Base-by-base conservation (phyloP, 2,797 vertebrate species). In the Arremon aurantiirostris region DNA sequence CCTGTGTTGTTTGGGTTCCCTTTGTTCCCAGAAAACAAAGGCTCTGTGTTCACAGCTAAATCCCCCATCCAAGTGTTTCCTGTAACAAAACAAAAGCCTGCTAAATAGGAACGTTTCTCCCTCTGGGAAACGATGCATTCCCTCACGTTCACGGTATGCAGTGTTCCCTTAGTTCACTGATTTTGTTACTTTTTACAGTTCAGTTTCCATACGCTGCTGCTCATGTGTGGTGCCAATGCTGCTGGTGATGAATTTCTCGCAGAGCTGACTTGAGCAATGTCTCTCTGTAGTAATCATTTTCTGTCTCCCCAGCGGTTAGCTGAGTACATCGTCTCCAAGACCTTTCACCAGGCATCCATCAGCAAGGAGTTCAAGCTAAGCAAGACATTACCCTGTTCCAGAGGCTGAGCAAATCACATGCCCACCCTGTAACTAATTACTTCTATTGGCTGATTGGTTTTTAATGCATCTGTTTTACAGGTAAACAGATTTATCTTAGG, bases 401-500 rank as follows among this genome's bases (percentile, higher is more conserved):
- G 88, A 93, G 70, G 35, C 82, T 91, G 66, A 94, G 82, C 80
- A 89, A 89, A 95, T 69, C 86, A 64, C 82, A 53, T 32, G 53
- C 84, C 68, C 77, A 14, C 8, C 7, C 72, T 81, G 79, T 72
- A 97, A 95, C 88, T 96, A 95, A 96, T 94, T 91, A 92, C 88
- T 97, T 90, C 70, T 91, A 94, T 93, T 93, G 90, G 94, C 75
- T 96, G 91, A 94, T 97, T 72, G 86, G 32, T 95, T 94, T 95
- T 93, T 96, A 96, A 94, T 91, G 90, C 23, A 50, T 87, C 84
- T 64, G 14, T 87, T 96, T 94, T 94, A 88, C 95, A 96, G 95
- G 95, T 96, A 97, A 97, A 95, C 92, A 92, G 73, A 95, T 96
- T 95, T 44, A n/a, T 95, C 94, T 94, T 91, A 46, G 73, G 82